Percentiles rank a stretch among this genome's conserved stretches.
Conservation (phyloP, 2,797 vertebrate genomes). For the Myoxocephalus aenaeus region DNA sequence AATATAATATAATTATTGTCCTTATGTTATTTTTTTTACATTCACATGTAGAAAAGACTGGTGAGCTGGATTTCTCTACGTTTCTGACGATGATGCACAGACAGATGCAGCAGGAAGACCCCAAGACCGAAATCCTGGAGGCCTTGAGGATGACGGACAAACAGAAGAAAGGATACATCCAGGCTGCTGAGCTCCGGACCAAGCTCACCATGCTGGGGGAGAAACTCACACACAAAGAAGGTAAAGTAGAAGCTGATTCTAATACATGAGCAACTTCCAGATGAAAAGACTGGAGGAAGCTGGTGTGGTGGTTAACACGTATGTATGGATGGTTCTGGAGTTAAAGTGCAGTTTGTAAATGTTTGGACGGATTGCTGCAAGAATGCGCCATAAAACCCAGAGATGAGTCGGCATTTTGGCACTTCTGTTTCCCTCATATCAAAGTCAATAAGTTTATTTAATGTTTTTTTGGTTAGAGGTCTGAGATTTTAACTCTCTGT, state of each 20-base stretch:
- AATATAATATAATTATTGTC: background rate
- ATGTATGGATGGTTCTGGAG: background rate
- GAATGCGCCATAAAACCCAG: too few relatives aligned
- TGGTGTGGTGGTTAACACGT: too few relatives aligned
- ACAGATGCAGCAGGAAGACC: slow-evolving; percentile 94
- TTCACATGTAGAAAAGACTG: slow-evolving; percentile 79
- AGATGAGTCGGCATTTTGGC: too few relatives aligned
- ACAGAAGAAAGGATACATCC: slow-evolving; percentile 89
- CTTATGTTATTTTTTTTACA: too few relatives aligned
- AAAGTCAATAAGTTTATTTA: too few relatives aligned
- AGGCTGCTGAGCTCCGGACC: slow-evolving; percentile 87
- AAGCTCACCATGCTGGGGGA: slow-evolving; percentile 94
- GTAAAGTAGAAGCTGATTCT: slow-evolving; percentile 70
- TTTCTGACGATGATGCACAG: slow-evolving; percentile 95
- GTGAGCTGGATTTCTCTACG: slow-evolving; percentile 93
- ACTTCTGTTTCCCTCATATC: too few relatives aligned
- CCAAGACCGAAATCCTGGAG: slow-evolving; percentile 90
- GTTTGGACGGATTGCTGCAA: background rate
- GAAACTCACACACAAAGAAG: slow-evolving; percentile 93
- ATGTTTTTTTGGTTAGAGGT: too few relatives aligned
- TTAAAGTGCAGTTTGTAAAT: background rate
- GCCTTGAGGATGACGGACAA: slow-evolving; percentile 94
- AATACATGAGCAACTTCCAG: background rate
- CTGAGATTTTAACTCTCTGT: too few relatives aligned
- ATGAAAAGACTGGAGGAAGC: background rate